phyloP scores from a whole-genome alignment of 2,888 invertebrate species.

The Anorthoa munda region DNA sequence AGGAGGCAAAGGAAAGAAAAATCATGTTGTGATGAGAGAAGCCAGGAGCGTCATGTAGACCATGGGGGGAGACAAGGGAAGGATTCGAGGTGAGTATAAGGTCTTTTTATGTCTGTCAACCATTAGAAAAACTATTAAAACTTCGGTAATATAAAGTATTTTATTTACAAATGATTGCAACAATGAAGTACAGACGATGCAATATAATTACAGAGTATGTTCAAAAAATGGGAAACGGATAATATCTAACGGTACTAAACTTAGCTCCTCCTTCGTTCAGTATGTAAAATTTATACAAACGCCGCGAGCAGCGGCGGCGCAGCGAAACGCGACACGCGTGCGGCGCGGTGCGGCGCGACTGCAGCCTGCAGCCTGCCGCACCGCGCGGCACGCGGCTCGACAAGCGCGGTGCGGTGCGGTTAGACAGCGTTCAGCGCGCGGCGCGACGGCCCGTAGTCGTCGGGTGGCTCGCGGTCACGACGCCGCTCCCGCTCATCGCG shows the following conservation, averaged over 20 bases:
- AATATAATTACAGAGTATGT: conserved; percentile 91
- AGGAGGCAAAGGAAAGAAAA: no score
- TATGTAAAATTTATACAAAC: conserved; percentile 88
- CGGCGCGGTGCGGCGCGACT: conserved; percentile 70
- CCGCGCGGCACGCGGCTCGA: conserved; percentile 86
- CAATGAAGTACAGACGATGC: conserved; percentile 91
- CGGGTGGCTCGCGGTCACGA: conserved; percentile 85
- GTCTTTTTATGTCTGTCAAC: no score
- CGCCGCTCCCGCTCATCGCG: conserved; percentile 86
- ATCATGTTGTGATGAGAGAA: no score
- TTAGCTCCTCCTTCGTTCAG: conserved; percentile 78
- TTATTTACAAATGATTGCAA: conserved; percentile 92
- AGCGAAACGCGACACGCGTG: conserved; percentile 91
- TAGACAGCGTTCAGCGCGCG: conserved; percentile 94
- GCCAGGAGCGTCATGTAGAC: no score
- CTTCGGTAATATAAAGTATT: conserved; percentile 85
- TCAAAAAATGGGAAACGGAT: conserved; percentile 89
- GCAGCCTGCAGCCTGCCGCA: conserved; percentile 89
- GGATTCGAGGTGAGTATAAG: no score
- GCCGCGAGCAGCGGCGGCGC: conserved; percentile 68
- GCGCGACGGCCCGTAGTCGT: conserved; percentile 92
- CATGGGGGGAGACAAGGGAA: no score
- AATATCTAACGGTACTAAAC: conserved; percentile 90
- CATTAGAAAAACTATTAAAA: conserved; percentile 46
- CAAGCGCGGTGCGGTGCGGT: conserved; percentile 73